Base-by-base conservation (phyloP, 23 tunicate species). In the Aplidium turbinatum region DNA sequence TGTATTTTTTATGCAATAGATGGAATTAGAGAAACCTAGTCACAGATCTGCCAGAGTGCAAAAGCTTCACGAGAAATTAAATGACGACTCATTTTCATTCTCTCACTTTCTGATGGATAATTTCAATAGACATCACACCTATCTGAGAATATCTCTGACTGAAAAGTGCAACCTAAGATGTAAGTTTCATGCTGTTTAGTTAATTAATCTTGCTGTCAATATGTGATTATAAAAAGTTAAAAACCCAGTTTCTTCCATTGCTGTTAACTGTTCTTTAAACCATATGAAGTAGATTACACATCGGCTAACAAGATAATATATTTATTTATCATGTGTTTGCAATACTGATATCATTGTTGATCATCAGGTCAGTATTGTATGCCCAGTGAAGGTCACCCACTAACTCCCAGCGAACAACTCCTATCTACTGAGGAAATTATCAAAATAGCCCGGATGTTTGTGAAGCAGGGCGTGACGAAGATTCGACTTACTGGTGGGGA, bases 401-500 rank as follows among this genome's bases (percentile, higher is more conserved):
- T 94, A 42, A 77, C 95, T 9, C 95, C 95, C 1, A 47, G 47
- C 9, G 62, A 78, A 18, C 58, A 64, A 42, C 70, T 94, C 27
- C 85, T 94, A 18, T 62, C 90, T 16, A 82, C 65, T 4, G 84
- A 94, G 23, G 99, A 94, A 78, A 77, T 94, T 22, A 34, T 91
- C 18, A 68, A 67, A 23, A 35, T 91, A 16, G 77, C 91, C 5
- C 58, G 52, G n/a, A 26, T 94, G 35, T 87, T 94, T 64, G 90
- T 94, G 3, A 42, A 86, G 58, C 83, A 87, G 25, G 95, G 95
- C 0, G 92, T 94, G 11, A 81, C 76, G 0, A 94, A 94, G 46
- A 94, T 94, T 19, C 62, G 99, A 50, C 58, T 94, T 22, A 94
- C 99, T 35, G 99, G 99, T 47, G 99, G 99, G 38, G 99, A 94